phyloP scores from a whole-genome alignment of 1,140 invertebrate genomes.

The Anagrus nilaparvatae region DNA sequence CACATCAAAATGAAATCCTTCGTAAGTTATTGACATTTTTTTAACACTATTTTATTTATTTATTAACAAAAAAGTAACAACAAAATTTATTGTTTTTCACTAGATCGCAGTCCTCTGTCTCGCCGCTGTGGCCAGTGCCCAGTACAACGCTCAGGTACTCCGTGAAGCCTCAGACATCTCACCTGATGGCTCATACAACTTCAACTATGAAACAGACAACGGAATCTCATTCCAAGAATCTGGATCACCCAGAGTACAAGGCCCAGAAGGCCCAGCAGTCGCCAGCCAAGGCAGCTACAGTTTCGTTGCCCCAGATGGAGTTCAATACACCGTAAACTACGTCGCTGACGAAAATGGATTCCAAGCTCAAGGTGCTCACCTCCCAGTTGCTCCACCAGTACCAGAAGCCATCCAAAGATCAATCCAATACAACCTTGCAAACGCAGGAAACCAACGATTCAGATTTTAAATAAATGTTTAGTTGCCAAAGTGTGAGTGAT shows the following conservation, averaged over 20 bases:
- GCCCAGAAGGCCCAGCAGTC: constrained; percentile 38
- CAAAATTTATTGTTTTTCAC: no score
- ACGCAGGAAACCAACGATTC: no score
- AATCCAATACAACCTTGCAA: constrained; percentile 35
- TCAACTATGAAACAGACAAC: constrained; percentile 52
- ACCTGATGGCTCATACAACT: constrained; percentile 35
- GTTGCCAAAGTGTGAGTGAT: no score
- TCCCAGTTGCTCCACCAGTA: constrained; percentile 42
- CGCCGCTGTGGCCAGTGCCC: constrained; percentile 20
- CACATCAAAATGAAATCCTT: no score
- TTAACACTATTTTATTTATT: no score
- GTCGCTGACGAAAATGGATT: constrained; percentile 48
- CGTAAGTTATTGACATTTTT: no score
- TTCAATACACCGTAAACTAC: constrained; percentile 41
- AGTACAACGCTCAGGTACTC: constrained; percentile 22
- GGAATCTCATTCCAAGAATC: constrained; percentile 47
- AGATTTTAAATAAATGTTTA: no score
- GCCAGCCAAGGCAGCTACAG: constrained; percentile 41
- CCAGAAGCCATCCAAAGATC: constrained; percentile 38
- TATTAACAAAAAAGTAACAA: no score
- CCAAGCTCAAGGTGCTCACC: constrained; percentile 43
- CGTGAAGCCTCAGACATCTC: constrained; percentile 29
- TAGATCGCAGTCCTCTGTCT: constrained; percentile 29
- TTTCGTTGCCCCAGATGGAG: constrained; percentile 50
- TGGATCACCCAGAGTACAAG: constrained; percentile 41